Base-by-base conservation (phyloP, 2,888 invertebrate genomes). In the Erynnis tages region DNA sequence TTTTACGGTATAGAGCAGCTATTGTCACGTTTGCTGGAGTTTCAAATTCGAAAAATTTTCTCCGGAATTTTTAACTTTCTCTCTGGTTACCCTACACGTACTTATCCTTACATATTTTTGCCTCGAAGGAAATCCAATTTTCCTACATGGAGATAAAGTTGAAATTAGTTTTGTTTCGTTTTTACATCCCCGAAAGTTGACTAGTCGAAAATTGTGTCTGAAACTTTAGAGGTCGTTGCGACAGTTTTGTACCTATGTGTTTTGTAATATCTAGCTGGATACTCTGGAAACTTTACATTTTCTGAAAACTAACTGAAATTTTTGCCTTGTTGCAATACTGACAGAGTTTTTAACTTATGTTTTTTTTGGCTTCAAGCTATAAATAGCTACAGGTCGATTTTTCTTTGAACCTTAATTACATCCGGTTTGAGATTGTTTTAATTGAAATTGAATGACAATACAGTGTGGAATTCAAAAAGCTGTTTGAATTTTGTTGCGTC, bases 181-280 rank as follows among this genome's bases (percentile, higher is more conserved):
- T 29, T n/a, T n/a, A 27, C 16, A 19, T 23, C 7, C 23, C 43
- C 17, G 14, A 19, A 43, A 35, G 41, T 43, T 35, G 27, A 43
- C 32, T 48, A 40, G 32, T 40, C 48, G 48, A 48, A 48, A 48
- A 48, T 32, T 32, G 40, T 48, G 23, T 40, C 23, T 17, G 27
- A 48, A 30, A 10, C 14, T 19, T 30, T 40, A 23, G 23, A 40
- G n/a, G 17, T 4, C 17, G n/a, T 10, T 17, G 10, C 17, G 2
- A 46, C n/a, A n/a, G n/a, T n/a, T n/a, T n/a, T n/a, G 48, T 14
- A 38, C 29, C 13, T 11, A 29, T 46, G 2, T 37, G n/a, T 30
- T 40, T 21, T 48, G 27, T 32, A 38, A 40, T 38, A 32, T 10
- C 4, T 37, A 32, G 37, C 16, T 47, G 10, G 8, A 6, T 6